phyloP scores from a whole-genome alignment of 2,888 invertebrate genomes.

The Meandrusa payeni region DNA sequence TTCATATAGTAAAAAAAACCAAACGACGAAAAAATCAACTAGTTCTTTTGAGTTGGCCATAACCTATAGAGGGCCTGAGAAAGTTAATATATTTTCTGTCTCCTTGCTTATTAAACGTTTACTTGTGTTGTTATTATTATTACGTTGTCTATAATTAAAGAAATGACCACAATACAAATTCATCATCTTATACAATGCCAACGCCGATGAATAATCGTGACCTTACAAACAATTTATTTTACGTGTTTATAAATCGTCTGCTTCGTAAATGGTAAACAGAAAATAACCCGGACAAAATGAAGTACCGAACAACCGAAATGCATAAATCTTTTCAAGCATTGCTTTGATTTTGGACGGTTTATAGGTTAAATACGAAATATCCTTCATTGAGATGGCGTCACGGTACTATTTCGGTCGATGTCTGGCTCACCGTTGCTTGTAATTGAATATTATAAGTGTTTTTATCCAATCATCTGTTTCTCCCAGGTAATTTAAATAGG shows the following conservation, averaged over 20 bases:
- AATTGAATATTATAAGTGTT: slow-evolving; percentile 1
- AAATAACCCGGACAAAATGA: slow-evolving; percentile 7
- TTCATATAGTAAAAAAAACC: too few species aligned
- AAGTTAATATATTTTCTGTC: too few species aligned
- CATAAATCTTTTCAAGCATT: slow-evolving; percentile 7
- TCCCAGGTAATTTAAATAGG: too few species aligned
- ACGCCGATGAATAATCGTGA: slow-evolving; percentile 10
- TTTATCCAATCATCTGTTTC: too few species aligned
- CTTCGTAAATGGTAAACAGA: slow-evolving; percentile 15
- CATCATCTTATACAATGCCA: slow-evolving; percentile 6
- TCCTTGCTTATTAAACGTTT: too few species aligned
- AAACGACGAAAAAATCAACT: too few species aligned
- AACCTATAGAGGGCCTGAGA: too few species aligned
- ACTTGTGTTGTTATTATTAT: too few species aligned
- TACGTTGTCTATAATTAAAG: too few species aligned
- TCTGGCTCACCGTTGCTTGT: slow-evolving; percentile 13
- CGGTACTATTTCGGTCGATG: slow-evolving; percentile 18
- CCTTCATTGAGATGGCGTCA: slow-evolving; percentile 20
- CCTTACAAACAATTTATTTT: slow-evolving; percentile 7
- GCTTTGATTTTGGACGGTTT: slow-evolving; percentile 12
- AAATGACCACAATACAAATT: too few species aligned
- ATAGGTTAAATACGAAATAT: slow-evolving; percentile 17
- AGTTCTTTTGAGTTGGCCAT: too few species aligned
- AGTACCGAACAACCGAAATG: not conserved
- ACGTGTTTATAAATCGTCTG: slow-evolving; percentile 2